Evolutionary conservation across 2,888 invertebrate genomes (phyloP), one percentile per base, ranked within the genome.

Genomic region (Creontiades dilutus): DNA sequence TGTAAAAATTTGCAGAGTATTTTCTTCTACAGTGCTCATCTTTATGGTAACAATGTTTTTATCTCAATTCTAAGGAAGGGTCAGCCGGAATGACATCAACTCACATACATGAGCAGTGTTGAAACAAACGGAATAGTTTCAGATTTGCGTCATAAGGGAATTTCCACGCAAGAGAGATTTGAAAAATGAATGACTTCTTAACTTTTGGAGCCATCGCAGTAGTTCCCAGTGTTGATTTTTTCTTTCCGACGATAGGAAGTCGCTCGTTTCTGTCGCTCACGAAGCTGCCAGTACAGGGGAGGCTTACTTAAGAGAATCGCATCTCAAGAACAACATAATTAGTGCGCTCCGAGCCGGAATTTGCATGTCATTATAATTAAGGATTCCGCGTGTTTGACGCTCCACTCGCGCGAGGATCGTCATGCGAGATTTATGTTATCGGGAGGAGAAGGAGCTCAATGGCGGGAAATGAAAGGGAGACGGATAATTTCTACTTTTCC

Each of bases 311-410:
- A 19, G 78, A 68, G 78, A 46, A 46, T 47, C 78, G 37, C 46
- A 46, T 46, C 78, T 47, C 78, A 46, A 78, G 78, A 78, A 78
- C 78, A 78, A 78, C 78, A 16, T 78, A 78, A 78, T 78, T 78
- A 46, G 46, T 37, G 4, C 46, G 68, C 9, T 19, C 23, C 68
- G 68, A 19, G 23, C 23, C 68, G 5, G 19, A 68, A 23, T 68
- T 68, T 68, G 68, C 68, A 68, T 68, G 23, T 68, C 23, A 68
- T 68, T 68, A 68, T 68, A 68, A 68, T 68, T 68, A 68, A 23
- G 68, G 23, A 23, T 68, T 68, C 68, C 27, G 23, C 68, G 27
- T 11, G 23, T 27, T 68, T 68, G 68, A 23, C 19, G 68, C 68
- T 68, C 23, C 68, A 37, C 19, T 68, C 9, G 19, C 9, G 19